Conservation (phyloP, 1,140 invertebrate species). For the Sinonovacula constricta region DNA sequence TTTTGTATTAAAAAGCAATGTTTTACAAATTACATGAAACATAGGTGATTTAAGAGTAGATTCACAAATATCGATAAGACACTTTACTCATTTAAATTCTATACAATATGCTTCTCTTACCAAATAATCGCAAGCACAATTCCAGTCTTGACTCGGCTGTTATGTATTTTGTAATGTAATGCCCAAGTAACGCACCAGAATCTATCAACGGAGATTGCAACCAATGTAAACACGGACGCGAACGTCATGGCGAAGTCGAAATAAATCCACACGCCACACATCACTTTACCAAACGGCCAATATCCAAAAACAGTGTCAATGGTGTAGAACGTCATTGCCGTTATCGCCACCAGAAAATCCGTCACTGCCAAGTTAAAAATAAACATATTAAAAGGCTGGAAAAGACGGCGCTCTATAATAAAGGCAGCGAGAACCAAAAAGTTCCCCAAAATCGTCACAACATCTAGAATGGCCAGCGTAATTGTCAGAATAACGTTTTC, state of each 20-base stretch:
- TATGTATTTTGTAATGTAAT: constrained; percentile 72
- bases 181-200: constrained; percentile 77
- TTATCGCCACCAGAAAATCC: constrained; percentile 37
- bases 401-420: constrained; percentile 9
- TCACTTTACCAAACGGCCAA: constrained; percentile 36
- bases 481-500: constrained; percentile 18
- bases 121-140: constrained; percentile 69
- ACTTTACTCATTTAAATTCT: neutral
- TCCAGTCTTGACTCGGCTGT: constrained; percentile 69
- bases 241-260: constrained; percentile 79
- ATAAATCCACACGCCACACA: constrained; percentile 60
- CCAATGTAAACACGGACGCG: constrained; percentile 76
- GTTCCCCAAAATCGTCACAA: constrained; percentile 39
- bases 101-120: no score
- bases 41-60: no score
- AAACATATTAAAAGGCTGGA: constrained; percentile 44
- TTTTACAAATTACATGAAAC: no score
- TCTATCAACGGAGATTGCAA: constrained; percentile 77
- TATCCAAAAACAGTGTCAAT: constrained; percentile 39
- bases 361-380: constrained; percentile 46
- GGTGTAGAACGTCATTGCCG: constrained; percentile 48
- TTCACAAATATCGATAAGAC: neutral
- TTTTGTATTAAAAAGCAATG: no score
- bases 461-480: constrained; percentile 13
- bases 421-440: constrained; percentile 32